Base-by-base conservation (phyloP, 2,888 invertebrate species). In the Meghimatium bilineatum region DNA sequence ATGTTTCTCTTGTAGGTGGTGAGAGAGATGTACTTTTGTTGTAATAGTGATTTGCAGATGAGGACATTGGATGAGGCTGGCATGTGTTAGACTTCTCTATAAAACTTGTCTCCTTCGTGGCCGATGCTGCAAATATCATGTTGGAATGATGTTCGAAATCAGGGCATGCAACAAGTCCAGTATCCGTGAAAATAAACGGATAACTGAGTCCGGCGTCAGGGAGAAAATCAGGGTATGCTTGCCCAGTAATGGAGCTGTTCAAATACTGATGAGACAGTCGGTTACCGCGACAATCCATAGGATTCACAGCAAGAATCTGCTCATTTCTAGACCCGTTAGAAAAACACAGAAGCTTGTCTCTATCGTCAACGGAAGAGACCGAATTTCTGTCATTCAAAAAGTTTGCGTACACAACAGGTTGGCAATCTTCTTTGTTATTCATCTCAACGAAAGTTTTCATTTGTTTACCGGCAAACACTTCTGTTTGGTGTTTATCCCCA, bases 261-360 rank as follows among this genome's bases (percentile, higher is more conserved):
- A 81, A 49, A 56, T 81, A 81, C 66, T 81, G 81, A 32, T 81
- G 81, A 63, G 81, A 81, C n/a, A 81, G 26, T 38, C 81, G 60
- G 72, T 81, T 72, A 1, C 44, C 52, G 32, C 49, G 74, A 66
- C 56, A 63, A n/a, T 74, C 63, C 5, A 52, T 17, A 0, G 60
- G 81, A 44, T 74, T 74, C 29, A 81, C 75, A 0, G 44, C 60
- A 26, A 81, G 63, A 36, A 81, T 81, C 32, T 74, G 81, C 8
- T 71, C 52, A 32, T 29, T 34, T 26, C 26, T 80, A 14, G 66
- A 67, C n/a, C 2, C 26, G 26, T 52, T n/a, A n/a, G 38, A 34
- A 34, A 56, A 5, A 34, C 80, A 56, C 26, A 17, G 17, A 3
- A 14, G 29, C 3, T 38, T 32, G 20, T 79, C 80, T 14, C 17